Percentiles rank a stretch among this genome's conserved stretches.
phyloP scores from a whole-genome alignment of 2,797 vertebrate species.

The Synaphobranchus kaupii region DNA sequence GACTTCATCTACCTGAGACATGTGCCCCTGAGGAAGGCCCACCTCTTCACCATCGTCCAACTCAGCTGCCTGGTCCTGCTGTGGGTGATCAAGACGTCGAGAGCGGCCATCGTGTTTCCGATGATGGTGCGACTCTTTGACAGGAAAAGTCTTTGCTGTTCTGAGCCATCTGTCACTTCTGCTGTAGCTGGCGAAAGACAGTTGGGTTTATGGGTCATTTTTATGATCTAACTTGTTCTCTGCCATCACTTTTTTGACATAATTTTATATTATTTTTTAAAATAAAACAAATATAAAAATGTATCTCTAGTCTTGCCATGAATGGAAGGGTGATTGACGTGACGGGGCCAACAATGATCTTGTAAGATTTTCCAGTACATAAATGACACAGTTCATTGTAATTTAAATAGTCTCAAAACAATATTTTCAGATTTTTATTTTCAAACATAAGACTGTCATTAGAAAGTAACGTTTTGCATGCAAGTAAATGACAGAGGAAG shows the following conservation, averaged over 20 bases:
- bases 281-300: not conserved
- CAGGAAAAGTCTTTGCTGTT: too few species aligned
- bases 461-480: not conserved
- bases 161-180: too few species aligned
- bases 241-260: not conserved
- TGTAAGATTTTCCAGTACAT: too few species aligned
- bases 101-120: conserved; percentile 95
- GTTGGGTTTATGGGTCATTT: not conserved
- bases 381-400: not conserved
- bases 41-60: conserved; percentile 95
- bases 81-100: conserved; percentile 97
- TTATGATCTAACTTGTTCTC: not conserved
- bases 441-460: not conserved
- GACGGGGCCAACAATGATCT: not conserved
- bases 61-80: conserved; percentile 90
- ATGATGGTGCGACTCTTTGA: conserved; percentile 87
- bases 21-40: conserved; percentile 95
- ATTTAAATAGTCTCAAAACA: not conserved
- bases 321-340: not conserved
- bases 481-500: not conserved
- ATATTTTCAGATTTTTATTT: not conserved
- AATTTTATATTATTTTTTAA: not conserved
- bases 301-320: not conserved
- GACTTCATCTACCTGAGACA: conserved; percentile 99
- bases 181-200: not conserved